phyloP scores from a whole-genome alignment of 2,888 invertebrate genomes.

The Macaria liturata region DNA sequence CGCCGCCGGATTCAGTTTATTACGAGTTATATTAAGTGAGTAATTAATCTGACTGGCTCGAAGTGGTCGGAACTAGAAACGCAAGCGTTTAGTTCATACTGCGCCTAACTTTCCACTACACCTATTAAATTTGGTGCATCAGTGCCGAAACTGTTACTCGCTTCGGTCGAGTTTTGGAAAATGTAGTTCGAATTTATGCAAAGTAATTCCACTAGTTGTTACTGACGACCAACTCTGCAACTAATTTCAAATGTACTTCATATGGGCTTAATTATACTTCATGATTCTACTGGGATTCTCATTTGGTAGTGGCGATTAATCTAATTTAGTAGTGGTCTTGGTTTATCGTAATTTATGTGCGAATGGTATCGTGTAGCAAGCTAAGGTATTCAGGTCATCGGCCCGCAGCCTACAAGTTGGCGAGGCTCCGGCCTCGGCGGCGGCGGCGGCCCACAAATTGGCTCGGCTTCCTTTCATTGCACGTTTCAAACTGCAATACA shows the following conservation, averaged over 20 bases:
- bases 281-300: no score
- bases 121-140: slow-evolving; percentile 56
- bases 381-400: slow-evolving; percentile 18
- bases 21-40: slow-evolving; percentile 66
- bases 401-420: slow-evolving; percentile 10
- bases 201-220: slow-evolving; percentile 15
- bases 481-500: slow-evolving; percentile 14
- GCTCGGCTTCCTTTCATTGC: slow-evolving; percentile 21
- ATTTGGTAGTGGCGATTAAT: background rate
- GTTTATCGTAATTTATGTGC: no score
- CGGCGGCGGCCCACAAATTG: slow-evolving; percentile 16
- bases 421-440: slow-evolving; percentile 8
- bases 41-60: slow-evolving; percentile 61
- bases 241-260: background rate
- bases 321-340: background rate
- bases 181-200: slow-evolving; percentile 22
- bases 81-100: slow-evolving; percentile 53
- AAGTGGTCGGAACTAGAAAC: slow-evolving; percentile 58
- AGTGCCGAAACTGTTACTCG: slow-evolving; percentile 42
- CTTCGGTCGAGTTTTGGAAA: slow-evolving; percentile 26
- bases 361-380: no score
- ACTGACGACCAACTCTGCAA: slow-evolving; percentile 7
- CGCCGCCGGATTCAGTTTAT: slow-evolving; percentile 67
- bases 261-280: no score
- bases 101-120: slow-evolving; percentile 57